Conservation (phyloP, 2,888 invertebrate species). For the Hipparchia semele region DNA sequence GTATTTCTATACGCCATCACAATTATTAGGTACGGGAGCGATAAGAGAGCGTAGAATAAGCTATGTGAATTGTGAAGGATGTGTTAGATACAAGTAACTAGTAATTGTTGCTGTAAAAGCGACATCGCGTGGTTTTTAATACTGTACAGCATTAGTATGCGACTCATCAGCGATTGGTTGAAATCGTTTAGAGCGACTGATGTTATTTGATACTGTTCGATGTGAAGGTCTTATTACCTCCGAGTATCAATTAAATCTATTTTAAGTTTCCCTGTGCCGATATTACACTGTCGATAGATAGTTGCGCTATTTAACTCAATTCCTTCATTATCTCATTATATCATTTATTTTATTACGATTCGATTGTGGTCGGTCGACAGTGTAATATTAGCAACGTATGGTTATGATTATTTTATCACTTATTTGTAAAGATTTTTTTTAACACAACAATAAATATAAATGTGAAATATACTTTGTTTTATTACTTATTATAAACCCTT, state of each 20-base stretch:
- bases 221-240: conserved; percentile 80
- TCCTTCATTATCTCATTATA: conserved; percentile 36
- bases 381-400: conserved; percentile 64
- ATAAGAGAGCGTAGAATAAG: conserved; percentile 63
- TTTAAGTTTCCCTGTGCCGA: conserved; percentile 68
- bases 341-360: conserved; percentile 40
- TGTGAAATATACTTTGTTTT: conserved; percentile 76
- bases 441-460: conserved; percentile 83
- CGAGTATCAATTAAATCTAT: conserved; percentile 81
- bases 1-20: conserved; percentile 79
- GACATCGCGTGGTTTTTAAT: conserved; percentile 58
- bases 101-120: conserved; percentile 71
- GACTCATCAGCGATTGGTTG: conserved; percentile 51
- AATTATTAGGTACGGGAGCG: conserved; percentile 60
- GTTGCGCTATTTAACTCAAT: conserved; percentile 38
- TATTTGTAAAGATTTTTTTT: conserved; percentile 81
- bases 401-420: conserved; percentile 77
- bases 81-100: conserved; percentile 72
- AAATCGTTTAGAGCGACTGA: conserved; percentile 70
- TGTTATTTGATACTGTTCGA: conserved; percentile 76
- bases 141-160: conserved; percentile 52
- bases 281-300: conserved; percentile 54
- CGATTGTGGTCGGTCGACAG: conserved; percentile 49
- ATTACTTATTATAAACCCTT: conserved; percentile 35
- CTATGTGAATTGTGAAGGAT: conserved; percentile 63